A percentile compares a stretch with the other conserved stretches of the same genome.
Evolutionary conservation across 1,140 invertebrate genomes (phyloP).

Genomic region (Heliconius nattereri): DNA sequence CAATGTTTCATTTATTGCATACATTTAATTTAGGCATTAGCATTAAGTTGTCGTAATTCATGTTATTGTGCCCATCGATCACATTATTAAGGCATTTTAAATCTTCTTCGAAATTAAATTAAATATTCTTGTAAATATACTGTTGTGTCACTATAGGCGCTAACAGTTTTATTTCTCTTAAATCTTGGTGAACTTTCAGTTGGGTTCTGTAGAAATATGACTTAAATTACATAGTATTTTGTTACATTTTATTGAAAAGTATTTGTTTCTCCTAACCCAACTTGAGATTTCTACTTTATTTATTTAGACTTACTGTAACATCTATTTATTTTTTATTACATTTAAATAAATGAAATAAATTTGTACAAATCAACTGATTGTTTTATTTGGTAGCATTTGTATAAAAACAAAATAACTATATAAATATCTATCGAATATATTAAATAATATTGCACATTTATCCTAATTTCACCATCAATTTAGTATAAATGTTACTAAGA

Average conservation of each 20-base stretch:
- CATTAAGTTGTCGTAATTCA: constrained; percentile 35
- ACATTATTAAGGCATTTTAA: constrained; percentile 18
- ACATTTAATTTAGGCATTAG: constrained; percentile 39
- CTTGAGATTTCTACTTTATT: constrained; percentile 78
- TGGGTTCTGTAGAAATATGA: constrained; percentile 74
- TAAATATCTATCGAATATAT: too few relatives aligned
- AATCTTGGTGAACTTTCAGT: constrained; percentile 74
- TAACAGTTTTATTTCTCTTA: constrained; percentile 51
- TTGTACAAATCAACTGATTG: constrained; percentile 71
- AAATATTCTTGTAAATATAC: constrained; percentile 67
- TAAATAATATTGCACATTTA: constrained; percentile 8
- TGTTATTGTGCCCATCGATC: constrained; percentile 46
- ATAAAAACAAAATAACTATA: constrained; percentile 24
- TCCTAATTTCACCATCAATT: constrained; percentile 54
- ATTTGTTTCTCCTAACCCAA: constrained; percentile 75
- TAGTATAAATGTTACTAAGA: constrained; percentile 62
- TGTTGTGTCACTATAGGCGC: constrained; percentile 50
- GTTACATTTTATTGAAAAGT: constrained; percentile 31
- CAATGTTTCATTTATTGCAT: constrained; percentile 40
- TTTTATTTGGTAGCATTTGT: constrained; percentile 60
- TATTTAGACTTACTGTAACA: constrained; percentile 70
- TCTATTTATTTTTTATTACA: constrained; percentile 74
- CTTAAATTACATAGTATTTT: constrained; percentile 30
- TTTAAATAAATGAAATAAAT: constrained; percentile 75
- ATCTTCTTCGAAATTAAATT: constrained; percentile 19